Base-by-base conservation (phyloP, 2,797 vertebrate genomes). In the Hybognathus amarus region DNA sequence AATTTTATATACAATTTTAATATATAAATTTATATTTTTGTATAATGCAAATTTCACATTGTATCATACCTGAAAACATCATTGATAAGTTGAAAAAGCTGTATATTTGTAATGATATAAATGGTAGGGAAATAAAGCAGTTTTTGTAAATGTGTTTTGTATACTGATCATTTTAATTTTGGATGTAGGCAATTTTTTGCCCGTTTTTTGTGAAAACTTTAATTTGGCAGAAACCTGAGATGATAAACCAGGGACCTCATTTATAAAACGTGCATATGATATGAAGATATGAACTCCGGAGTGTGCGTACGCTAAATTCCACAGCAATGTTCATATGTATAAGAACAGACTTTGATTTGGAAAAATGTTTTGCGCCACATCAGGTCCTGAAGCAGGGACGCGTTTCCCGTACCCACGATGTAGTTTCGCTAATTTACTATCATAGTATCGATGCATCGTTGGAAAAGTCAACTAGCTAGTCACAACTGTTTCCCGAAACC, bases 71-170 rank as follows among this genome's bases (percentile, higher is more conserved):
- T 73, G 42, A 63, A 67, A 82, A 67, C 40, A 47, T 40, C 4
- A 81, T 63, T 36, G 30, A 27, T 10, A 66, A 66, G 45, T 64
- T 38, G 13, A 81, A 80, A n/a, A 71, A 45, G 38, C 24, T 82
- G 59, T 74, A 71, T 63, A 71, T 80, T 80, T 70, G 50, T 80
- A 56, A 70, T 56, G 18, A 61, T 71, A 71, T 24, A 17, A 27
- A 63, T 56, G 66, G 15, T 30, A 40, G 18, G n/a, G 56, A 38
- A 75, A 54, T 74, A 36, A 52, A 80, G 22, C 40, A 18, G 13
- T 63, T 75, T 77, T 68, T 77, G 73, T 59, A 83, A 77, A 75
- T 75, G 59, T 15, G 47, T 27, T 80, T 80, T 61, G 52, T 71
- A 33, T 8, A 45, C 5, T 47, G 27, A 64, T 40, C 17, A 15